Percentiles rank a stretch among this genome's conserved stretches.
These are phyloP conservation scores for Ptychoptera albimana DNA, from an alignment of 2,888 invertebrate species.

Conservation along the genomic window DNA sequence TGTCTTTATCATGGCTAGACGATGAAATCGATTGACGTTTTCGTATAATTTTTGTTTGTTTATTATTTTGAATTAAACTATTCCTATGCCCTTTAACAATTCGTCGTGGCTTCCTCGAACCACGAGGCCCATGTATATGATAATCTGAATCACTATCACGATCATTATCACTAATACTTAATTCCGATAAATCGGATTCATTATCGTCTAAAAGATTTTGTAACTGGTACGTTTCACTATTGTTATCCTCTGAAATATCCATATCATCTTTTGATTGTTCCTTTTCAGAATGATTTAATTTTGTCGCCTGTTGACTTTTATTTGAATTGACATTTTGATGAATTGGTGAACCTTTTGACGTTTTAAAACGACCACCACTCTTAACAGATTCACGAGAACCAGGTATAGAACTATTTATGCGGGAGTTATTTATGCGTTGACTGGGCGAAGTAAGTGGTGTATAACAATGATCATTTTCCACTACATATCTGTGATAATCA, in stretches of 20 bases:
- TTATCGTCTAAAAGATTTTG: constrained; percentile 31
- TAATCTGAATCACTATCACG: constrained; percentile 47
- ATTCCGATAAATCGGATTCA: constrained; percentile 34
- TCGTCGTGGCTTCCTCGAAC: too few species aligned
- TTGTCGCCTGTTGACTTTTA: too few species aligned
- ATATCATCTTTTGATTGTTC: constrained; percentile 8
- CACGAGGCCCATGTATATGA: constrained; percentile 34
- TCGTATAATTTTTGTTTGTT: constrained; percentile 1
- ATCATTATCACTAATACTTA: constrained; percentile 37
- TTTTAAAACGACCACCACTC: constrained; percentile 11
- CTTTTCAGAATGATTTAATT: background rate
- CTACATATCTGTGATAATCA: constrained; percentile 30
- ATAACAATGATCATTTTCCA: constrained; percentile 69
- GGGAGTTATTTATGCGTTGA: constrained; percentile 25
- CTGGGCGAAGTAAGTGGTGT: constrained; percentile 53
- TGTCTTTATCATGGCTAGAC: constrained; percentile 16
- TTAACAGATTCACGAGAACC: constrained; percentile 3
- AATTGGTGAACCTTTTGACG: constrained; percentile 8
- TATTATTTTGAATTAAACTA: constrained; percentile 6
- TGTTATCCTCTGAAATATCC: constrained; percentile 14
- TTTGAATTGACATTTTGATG: too few species aligned
- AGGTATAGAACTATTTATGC: constrained; percentile 1
- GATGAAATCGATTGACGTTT: constrained; percentile 12
- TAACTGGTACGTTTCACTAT: background rate
- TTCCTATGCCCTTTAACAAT: constrained; percentile 6